Base-by-base conservation (phyloP, 2,113 vertebrate species). In the Leptodactylus fuscus region DNA sequence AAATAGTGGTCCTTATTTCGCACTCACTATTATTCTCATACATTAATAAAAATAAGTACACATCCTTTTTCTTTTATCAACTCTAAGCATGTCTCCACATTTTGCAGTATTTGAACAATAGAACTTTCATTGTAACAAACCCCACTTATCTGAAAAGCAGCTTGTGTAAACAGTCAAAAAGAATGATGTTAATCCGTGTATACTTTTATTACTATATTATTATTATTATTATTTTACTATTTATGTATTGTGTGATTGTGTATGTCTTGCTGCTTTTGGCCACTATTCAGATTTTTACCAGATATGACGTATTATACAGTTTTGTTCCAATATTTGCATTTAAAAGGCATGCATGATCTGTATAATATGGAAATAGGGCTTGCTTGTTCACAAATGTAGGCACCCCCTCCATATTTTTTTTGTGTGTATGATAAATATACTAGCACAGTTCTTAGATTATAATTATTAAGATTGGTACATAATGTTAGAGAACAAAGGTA, bases 51-150 rank as follows among this genome's bases (percentile, higher is more conserved):
- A 83, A 24, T 44, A 67, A 84, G 41, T 15, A 77, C 41, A 85
- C 6, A 67, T 67, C 44, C 27, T n/a, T 44, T 62, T 44, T 60
- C 36, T 22, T 73, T n/a, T n/a, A n/a, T n/a, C n/a, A n/a, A n/a
- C n/a, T n/a, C n/a, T n/a, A n/a, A n/a, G n/a, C n/a, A n/a, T n/a
- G n/a, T n/a, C n/a, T n/a, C n/a, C n/a, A n/a, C n/a, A n/a, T n/a
- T n/a, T n/a, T n/a, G n/a, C n/a, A n/a, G n/a, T 27, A n/a, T 36
- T 3, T 41, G 7, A 38, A 74, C 69, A 83, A 46, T 73, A 36
- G n/a, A 74, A n/a, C 46, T 60, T 51, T 75, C 53, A 34, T 67
- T 81, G 80, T 81, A 81, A 49, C 46, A 49, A 51, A 67, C 44
- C 27, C 44, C 1, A 20, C 34, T 62, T 67, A 16, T 81, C 80